Evolutionary conservation across 2,888 invertebrate genomes (phyloP).

Genomic region (Pyrgus malvae): DNA sequence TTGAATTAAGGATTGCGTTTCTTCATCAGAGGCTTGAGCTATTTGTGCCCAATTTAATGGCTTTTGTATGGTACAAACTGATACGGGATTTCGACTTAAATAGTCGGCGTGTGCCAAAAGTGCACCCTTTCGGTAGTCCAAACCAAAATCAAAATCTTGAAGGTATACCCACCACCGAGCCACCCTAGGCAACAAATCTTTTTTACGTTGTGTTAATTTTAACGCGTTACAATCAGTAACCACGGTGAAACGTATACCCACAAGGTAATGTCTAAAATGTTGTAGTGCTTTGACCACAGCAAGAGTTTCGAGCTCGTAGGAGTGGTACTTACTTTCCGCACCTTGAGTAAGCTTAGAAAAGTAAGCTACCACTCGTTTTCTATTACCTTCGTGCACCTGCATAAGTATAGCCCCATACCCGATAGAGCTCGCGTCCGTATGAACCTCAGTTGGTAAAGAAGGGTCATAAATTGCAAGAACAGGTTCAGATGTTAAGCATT

Average conservation of each 20-base stretch:
- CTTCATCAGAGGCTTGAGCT: slow-evolving; percentile 20
- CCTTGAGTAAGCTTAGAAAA: slow-evolving; percentile 28
- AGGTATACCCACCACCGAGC: slow-evolving; percentile 43
- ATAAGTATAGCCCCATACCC: background rate
- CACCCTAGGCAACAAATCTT: slow-evolving; percentile 40
- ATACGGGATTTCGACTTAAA: background rate
- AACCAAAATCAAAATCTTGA: slow-evolving; percentile 31
- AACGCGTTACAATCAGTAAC: slow-evolving; percentile 44
- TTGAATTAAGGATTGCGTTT: background rate
- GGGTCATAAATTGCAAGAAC: background rate
- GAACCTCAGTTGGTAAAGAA: background rate
- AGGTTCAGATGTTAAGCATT: background rate
- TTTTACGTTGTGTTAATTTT: slow-evolving; percentile 37
- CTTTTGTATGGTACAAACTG: background rate
- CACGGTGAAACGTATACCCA: slow-evolving; percentile 28
- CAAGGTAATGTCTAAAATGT: slow-evolving; percentile 30
- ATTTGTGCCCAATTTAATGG: slow-evolving; percentile 28
- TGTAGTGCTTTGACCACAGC: slow-evolving; percentile 32
- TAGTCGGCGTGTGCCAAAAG: background rate
- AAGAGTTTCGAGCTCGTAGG: slow-evolving; percentile 31
- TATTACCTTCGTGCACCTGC: background rate
- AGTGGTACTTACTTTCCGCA: slow-evolving; percentile 29
- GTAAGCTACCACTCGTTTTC: background rate
- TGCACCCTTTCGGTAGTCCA: background rate
- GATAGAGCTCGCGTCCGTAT: background rate